These are phyloP conservation scores for Lacerta agilis DNA, from an alignment of 2,797 vertebrate genomes.

Conservation along the genomic window DNA sequence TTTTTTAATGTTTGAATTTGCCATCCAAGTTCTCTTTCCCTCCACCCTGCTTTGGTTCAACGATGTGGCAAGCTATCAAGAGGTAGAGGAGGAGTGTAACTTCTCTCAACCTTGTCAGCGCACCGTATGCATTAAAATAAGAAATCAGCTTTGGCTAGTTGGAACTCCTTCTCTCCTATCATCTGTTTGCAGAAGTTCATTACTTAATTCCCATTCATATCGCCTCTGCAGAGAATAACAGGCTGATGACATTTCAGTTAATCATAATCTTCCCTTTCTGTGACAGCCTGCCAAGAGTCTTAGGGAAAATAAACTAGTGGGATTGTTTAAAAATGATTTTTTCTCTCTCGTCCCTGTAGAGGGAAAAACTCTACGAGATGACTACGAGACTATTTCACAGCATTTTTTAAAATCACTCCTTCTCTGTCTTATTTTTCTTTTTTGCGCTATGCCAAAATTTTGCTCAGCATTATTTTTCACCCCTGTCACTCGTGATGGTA, in stretches of 20 bases:
- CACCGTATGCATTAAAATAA: conserved; percentile 43
- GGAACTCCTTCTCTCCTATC: conserved; percentile 46
- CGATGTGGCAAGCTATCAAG: conserved; percentile 35
- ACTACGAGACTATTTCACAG: conserved; percentile 18
- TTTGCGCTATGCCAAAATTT: conserved; percentile 42
- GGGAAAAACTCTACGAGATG: conserved; percentile 31
- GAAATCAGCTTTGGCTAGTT: conserved; percentile 51
- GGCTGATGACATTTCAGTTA: conserved; percentile 64
- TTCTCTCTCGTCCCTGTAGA: neutral
- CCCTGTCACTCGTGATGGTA: conserved; percentile 50
- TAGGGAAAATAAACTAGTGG: conserved; percentile 63
- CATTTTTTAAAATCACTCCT: conserved; percentile 34
- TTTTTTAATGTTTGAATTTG: conserved; percentile 20
- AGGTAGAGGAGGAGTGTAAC: conserved; percentile 40
- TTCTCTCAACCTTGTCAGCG: conserved; percentile 31
- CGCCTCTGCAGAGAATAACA: conserved; percentile 53
- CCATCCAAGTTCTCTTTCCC: conserved; percentile 21
- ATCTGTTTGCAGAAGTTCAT: conserved; percentile 45
- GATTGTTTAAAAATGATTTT: conserved; percentile 48
- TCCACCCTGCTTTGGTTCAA: neutral
- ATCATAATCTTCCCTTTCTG: conserved; percentile 53
- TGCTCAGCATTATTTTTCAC: conserved; percentile 45
- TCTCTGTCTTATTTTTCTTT: conserved; percentile 38
- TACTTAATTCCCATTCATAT: conserved; percentile 66
- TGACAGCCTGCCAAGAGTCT: conserved; percentile 54